Evolutionary conservation across 2,113 vertebrate genomes (phyloP).

Genomic region (cattle (Bos taurus)): ARS-UCD2.0 NC_037329.1:33340501-33341000

Average conservation of each 20-base stretch:
- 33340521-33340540: not conserved
- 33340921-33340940: not conserved
- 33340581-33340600: not conserved
- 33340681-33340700: not conserved
- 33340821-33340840: not conserved
- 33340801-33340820: not conserved
- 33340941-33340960: not conserved
- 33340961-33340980: not conserved
- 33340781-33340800: not conserved
- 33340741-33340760: not conserved
- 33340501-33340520: not conserved
- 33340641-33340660: not conserved
- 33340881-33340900: not conserved
- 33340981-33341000: not conserved
- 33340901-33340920: not conserved
- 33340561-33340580: not conserved
- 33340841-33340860: not conserved
- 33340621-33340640: not conserved
- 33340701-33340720: not conserved
- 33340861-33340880: not conserved
- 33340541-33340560: not conserved
- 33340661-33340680: not conserved
- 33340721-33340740: not conserved
- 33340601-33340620: not conserved
- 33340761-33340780: not conserved